phyloP scores from a whole-genome alignment of 1,140 invertebrate species.

The Scaptomyza montana region DNA sequence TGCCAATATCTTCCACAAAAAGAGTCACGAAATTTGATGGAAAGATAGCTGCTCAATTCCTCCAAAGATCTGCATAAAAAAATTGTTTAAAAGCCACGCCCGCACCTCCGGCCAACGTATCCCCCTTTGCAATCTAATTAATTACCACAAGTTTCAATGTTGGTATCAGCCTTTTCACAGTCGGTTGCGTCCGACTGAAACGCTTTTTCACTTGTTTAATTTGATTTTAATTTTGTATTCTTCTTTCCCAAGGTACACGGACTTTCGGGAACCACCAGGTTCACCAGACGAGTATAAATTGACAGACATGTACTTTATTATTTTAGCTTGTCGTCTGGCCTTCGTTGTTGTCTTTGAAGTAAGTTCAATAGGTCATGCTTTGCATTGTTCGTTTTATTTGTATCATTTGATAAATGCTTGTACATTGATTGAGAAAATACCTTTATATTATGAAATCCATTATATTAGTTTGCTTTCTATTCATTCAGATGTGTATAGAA shows the following conservation, averaged over 20 bases:
- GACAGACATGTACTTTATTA: slow-evolving; percentile 94
- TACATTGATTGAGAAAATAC: slow-evolving; percentile 35
- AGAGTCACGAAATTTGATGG: no score
- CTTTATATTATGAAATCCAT: slow-evolving; percentile 29
- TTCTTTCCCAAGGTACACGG: slow-evolving; percentile 84
- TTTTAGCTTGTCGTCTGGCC: slow-evolving; percentile 93
- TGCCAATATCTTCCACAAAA: no score
- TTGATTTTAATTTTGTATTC: neutral
- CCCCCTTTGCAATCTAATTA: no score
- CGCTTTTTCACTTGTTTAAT: no score
- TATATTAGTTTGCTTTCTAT: slow-evolving; percentile 53
- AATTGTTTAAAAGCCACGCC: no score
- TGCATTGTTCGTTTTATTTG: slow-evolving; percentile 40
- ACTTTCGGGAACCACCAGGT: slow-evolving; percentile 91
- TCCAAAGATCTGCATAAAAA: no score
- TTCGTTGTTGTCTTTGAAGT: slow-evolving; percentile 98
- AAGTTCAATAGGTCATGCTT: slow-evolving; percentile 45
- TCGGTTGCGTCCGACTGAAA: no score
- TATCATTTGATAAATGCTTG: slow-evolving; percentile 46
- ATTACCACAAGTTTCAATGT: no score
- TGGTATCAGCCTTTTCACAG: no score
- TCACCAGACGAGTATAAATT: slow-evolving; percentile 88
- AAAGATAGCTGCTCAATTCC: no score
- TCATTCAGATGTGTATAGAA: slow-evolving; percentile 19
- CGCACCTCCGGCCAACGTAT: no score